phyloP scores from a whole-genome alignment of 2,797 vertebrate genomes.

The Poecilia gillii region DNA sequence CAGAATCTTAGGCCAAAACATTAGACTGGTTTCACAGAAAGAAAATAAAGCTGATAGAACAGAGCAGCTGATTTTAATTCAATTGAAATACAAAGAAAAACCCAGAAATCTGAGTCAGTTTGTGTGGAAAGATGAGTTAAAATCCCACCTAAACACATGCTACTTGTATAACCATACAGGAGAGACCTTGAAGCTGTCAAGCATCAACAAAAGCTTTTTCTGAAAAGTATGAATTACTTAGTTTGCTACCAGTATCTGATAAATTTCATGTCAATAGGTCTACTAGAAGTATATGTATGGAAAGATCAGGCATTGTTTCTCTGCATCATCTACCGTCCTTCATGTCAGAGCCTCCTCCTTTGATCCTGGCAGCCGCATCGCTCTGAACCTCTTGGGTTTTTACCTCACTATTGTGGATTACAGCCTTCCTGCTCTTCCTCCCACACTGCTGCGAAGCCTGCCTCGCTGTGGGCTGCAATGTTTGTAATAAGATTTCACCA shows the following conservation, averaged over 20 bases:
- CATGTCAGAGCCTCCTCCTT: slow-evolving; percentile 1
- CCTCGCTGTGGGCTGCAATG: slow-evolving; percentile 15
- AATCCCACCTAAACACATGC: background rate
- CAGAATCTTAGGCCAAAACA: background rate
- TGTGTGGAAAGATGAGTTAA: background rate
- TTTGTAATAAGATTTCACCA: slow-evolving; percentile 26
- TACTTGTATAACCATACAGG: background rate
- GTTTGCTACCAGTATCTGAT: background rate
- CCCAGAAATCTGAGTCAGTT: background rate
- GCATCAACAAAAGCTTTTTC: background rate
- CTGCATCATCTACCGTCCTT: background rate
- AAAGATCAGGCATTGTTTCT: slow-evolving; percentile 6
- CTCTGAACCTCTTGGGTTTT: slow-evolving; percentile 18
- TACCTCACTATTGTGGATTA: slow-evolving; percentile 40
- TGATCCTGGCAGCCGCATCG: slow-evolving; percentile 6
- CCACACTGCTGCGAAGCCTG: slow-evolving; percentile 31
- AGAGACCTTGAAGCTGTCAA: background rate
- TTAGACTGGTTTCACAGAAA: background rate
- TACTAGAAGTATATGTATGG: background rate
- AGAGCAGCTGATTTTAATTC: background rate
- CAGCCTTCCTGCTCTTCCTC: slow-evolving; percentile 33
- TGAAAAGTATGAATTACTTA: background rate
- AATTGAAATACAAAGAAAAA: background rate
- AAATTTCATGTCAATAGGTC: background rate
- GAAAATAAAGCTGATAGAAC: background rate